A percentile compares a stretch with the other conserved stretches of the same genome.
Conservation (phyloP, 1,140 invertebrate genomes). For the Octopus sinensis region DNA sequence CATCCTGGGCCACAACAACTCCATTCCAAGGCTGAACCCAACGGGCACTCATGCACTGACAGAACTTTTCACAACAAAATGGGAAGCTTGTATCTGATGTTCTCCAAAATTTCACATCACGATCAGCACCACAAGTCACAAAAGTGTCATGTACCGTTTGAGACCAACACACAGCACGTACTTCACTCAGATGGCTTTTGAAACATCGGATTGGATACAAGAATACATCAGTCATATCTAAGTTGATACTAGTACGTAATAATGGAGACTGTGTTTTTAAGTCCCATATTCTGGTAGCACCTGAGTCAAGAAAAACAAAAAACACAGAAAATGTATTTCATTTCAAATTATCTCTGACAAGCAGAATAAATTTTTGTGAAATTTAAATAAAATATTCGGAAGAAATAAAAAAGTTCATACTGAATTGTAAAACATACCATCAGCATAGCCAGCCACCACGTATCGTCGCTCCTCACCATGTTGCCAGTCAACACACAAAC, state of each 20-base stretch:
- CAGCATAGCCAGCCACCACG: constrained; percentile 9
- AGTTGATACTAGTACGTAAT: neutral
- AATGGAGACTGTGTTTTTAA: constrained; percentile 12
- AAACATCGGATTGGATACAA: constrained; percentile 1
- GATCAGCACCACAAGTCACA: constrained; percentile 3
- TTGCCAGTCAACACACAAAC: constrained; percentile 11
- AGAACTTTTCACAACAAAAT: constrained; percentile 6
- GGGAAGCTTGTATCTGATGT: neutral
- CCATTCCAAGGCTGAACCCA: constrained; percentile 4
- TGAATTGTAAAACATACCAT: neutral
- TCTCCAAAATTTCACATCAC: constrained; percentile 10
- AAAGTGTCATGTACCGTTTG: neutral
- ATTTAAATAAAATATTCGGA: neutral
- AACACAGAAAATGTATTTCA: neutral
- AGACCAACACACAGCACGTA: neutral
- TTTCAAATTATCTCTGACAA: neutral
- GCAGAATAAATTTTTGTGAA: neutral
- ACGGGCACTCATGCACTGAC: neutral
- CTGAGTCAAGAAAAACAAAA: neutral
- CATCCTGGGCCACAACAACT: neutral
- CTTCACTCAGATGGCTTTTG: constrained; percentile 1
- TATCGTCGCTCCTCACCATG: neutral
- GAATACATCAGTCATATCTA: neutral
- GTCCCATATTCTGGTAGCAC: neutral
- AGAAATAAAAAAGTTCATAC: neutral